Evolutionary conservation across 2,113 vertebrate species (phyloP), one percentile per base, ranked within the genome.

Genomic region (Synchiropus splendidus): DNA sequence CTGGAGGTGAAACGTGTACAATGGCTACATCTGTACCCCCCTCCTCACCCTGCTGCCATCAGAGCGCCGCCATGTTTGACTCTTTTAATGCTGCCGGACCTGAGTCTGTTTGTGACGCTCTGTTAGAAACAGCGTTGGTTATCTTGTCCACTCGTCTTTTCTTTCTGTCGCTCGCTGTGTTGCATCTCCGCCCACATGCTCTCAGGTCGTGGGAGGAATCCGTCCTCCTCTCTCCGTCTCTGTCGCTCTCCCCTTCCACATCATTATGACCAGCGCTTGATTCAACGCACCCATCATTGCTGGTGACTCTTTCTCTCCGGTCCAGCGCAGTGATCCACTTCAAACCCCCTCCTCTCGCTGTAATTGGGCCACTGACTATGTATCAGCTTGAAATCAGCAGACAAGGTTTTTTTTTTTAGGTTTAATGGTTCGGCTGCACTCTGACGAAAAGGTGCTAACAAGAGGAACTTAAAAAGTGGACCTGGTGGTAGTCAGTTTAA

Each of bases 161-260:
- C 42, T 48, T 54, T 64, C 67, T 16, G 40, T 50, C 51, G 46
- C 62, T 54, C 52, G 35, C n/a, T 42, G 45, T 55, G 65, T 59
- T 63, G 73, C 69, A 58, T 70, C 64, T 74, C 76, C 74, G 71
- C 72, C 69, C 73, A 78, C 70, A 42, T 59, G 45, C 69, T 77
- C 71, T 80, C 79, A 66, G 67, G 48, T 61, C 35, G 66, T 70
- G 72, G 64, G 74, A 72, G 70, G 74, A 72, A 72, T 74, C 70
- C 68, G 65, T 77, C 61, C 68, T n/a, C 58, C 65, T 37, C 48
- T 21, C 12, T 71, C 58, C 32, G 36, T 66, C 59, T 59, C 55
- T 53, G n/a, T 56, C 51, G n/a, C 64, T 54, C 48, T 69, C 57
- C 31, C 46, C 30, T n/a, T 39, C 63, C 68, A 61, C 74, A 68